phyloP scores from a whole-genome alignment of 2,888 invertebrate species.

The Leptinotarsa tumamoca region DNA sequence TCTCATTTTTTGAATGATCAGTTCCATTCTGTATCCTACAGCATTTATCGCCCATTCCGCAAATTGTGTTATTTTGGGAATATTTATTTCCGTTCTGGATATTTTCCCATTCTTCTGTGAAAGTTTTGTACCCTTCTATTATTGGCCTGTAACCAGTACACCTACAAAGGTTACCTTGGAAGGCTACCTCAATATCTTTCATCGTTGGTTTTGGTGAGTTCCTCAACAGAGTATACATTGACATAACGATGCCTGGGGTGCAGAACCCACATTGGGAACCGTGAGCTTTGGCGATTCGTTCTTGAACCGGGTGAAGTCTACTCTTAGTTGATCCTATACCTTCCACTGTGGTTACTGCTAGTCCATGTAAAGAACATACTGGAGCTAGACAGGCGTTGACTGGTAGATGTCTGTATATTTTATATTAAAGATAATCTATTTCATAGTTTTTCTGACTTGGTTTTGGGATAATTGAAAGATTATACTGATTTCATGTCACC shows the following conservation, averaged over 20 bases:
- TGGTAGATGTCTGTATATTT: constrained; percentile 75
- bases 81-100: constrained; percentile 51
- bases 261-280: constrained; percentile 90
- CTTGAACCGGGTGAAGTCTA: constrained; percentile 87
- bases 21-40: constrained; percentile 68
- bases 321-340: constrained; percentile 88
- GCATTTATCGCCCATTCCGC: constrained; percentile 76
- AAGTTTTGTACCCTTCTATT: constrained; percentile 88
- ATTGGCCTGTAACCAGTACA: constrained; percentile 97
- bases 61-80: constrained; percentile 61
- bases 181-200: constrained; percentile 81
- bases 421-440: constrained; percentile 33
- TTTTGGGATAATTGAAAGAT: background rate
- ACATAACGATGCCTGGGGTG: constrained; percentile 93
- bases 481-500: too few relatives aligned
- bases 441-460: too few relatives aligned
- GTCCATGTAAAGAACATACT: constrained; percentile 86
- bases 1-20: constrained; percentile 42
- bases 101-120: constrained; percentile 80
- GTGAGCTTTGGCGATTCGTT: constrained; percentile 88
- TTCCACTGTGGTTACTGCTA: constrained; percentile 92
- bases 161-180: constrained; percentile 88
- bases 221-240: constrained; percentile 90
- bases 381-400: constrained; percentile 93
- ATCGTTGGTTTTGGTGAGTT: constrained; percentile 79